phyloP scores from a whole-genome alignment of 2,888 invertebrate species.

The Aporophyla lueneburgensis region DNA sequence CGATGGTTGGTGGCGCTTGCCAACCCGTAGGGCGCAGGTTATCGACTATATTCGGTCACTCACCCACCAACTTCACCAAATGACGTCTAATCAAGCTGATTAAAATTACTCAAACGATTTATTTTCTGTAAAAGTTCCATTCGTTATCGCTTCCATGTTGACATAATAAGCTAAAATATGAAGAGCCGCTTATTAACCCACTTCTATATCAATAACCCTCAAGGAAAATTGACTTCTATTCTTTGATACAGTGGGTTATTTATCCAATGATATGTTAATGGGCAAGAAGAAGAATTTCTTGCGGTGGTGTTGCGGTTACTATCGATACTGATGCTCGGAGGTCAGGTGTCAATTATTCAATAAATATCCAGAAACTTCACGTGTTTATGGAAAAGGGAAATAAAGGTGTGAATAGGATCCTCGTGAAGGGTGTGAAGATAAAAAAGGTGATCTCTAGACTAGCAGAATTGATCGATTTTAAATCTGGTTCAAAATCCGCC shows the following conservation, averaged over 20 bases:
- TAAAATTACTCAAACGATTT: slow-evolving; percentile 37
- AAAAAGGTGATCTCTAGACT: neutral
- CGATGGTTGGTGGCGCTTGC: slow-evolving; percentile 44
- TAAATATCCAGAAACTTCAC: slow-evolving; percentile 17
- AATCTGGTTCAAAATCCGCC: neutral
- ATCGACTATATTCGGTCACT: slow-evolving; percentile 60
- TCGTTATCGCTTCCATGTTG: slow-evolving; percentile 41
- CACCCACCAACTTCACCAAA: slow-evolving; percentile 50
- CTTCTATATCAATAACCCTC: neutral
- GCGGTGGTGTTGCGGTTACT: slow-evolving; percentile 49
- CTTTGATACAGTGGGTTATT: neutral
- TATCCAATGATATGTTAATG: slow-evolving; percentile 10
- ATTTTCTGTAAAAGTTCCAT: slow-evolving; percentile 30
- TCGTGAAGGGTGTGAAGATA: neutral
- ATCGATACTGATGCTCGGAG: slow-evolving; percentile 25
- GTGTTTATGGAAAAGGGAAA: neutral
- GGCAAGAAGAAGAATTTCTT: slow-evolving; percentile 26
- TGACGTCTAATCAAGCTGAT: slow-evolving; percentile 37
- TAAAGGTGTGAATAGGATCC: neutral
- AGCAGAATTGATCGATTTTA: neutral
- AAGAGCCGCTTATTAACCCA: slow-evolving; percentile 6
- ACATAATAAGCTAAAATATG: slow-evolving; percentile 31
- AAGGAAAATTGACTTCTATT: slow-evolving; percentile 31
- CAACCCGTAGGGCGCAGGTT: slow-evolving; percentile 61
- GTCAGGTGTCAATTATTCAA: slow-evolving; percentile 22